A percentile compares a stretch with the other conserved stretches of the same genome.
phyloP scores from a whole-genome alignment of 2,888 invertebrate genomes.

The Dryocosmus kuriphilus region DNA sequence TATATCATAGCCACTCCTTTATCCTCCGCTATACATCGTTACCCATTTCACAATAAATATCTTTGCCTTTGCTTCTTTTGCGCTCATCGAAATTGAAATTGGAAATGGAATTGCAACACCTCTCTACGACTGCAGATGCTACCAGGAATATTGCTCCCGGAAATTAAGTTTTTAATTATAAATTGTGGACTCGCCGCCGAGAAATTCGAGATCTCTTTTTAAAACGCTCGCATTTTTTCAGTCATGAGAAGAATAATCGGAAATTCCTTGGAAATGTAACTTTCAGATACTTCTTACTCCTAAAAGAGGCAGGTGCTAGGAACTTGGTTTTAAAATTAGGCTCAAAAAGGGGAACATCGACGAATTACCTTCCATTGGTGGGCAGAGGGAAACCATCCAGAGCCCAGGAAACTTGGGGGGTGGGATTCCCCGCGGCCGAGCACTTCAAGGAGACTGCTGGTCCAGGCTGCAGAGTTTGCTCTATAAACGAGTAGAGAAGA shows the following conservation, averaged over 20 bases:
- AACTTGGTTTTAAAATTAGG: slow-evolving; percentile 24
- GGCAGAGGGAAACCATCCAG: slow-evolving; percentile 86
- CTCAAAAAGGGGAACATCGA: slow-evolving; percentile 1
- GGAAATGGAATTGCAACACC: slow-evolving; percentile 55
- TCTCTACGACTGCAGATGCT: slow-evolving; percentile 53
- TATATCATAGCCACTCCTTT: neutral
- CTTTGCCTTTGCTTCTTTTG: slow-evolving; percentile 46
- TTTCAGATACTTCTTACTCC: slow-evolving; percentile 19
- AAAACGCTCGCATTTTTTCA: slow-evolving; percentile 46
- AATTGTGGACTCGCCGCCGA: slow-evolving; percentile 44
- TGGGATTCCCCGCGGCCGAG: slow-evolving; percentile 87
- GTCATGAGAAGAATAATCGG: slow-evolving; percentile 44
- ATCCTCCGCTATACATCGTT: slow-evolving; percentile 21
- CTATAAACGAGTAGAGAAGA: slow-evolving; percentile 87
- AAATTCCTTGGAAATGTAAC: neutral
- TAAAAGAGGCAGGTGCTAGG: neutral
- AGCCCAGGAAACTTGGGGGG: slow-evolving; percentile 87
- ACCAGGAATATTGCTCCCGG: slow-evolving; percentile 49
- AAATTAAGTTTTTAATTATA: slow-evolving; percentile 67
- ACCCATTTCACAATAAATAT: slow-evolving; percentile 57
- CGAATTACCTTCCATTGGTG: slow-evolving; percentile 78
- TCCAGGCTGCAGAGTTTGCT: slow-evolving; percentile 88
- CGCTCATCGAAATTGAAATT: slow-evolving; percentile 60
- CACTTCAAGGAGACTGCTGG: slow-evolving; percentile 89
- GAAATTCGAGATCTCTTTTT: slow-evolving; percentile 45